A percentile compares a stretch with the other conserved stretches of the same genome.
Conservation (phyloP, 2,888 invertebrate genomes). For the Drosophila infuscata region DNA sequence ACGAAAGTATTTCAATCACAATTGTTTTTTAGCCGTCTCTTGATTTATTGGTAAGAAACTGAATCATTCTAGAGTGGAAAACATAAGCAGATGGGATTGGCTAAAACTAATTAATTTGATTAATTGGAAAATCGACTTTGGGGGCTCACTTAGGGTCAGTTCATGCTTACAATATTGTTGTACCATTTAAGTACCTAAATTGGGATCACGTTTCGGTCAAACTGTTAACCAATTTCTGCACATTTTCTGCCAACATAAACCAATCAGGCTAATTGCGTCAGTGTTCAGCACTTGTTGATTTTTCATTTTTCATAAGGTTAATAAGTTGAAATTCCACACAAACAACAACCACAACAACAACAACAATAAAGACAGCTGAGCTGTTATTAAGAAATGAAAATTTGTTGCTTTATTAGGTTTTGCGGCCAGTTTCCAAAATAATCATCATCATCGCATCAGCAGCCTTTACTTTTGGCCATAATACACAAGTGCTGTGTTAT, state of each 20-base stretch:
- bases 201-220: conserved; percentile 15
- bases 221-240: conserved; percentile 14
- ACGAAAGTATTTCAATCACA: not conserved
- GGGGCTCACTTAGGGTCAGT: conserved; percentile 6
- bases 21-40: not conserved
- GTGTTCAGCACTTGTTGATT: conserved; percentile 53
- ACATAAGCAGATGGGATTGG: not conserved
- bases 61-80: not conserved
- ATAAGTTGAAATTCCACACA: conserved; percentile 66
- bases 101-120: conserved; percentile 9
- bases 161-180: not conserved
- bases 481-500: conserved; percentile 50
- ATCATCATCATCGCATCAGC: conserved; percentile 54
- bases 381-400: conserved; percentile 79
- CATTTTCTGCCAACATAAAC: conserved; percentile 36
- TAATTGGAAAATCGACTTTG: conserved; percentile 16
- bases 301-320: conserved; percentile 59
- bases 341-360: conserved; percentile 9
- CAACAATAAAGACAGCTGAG: not conserved
- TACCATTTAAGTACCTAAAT: conserved; percentile 16
- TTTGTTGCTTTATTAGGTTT: conserved; percentile 78
- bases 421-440: conserved; percentile 42
- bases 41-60: not conserved
- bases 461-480: conserved; percentile 55
- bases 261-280: conserved; percentile 45